phyloP scores from a whole-genome alignment of 2,113 vertebrate genomes.

The Colossoma macropomum region DNA sequence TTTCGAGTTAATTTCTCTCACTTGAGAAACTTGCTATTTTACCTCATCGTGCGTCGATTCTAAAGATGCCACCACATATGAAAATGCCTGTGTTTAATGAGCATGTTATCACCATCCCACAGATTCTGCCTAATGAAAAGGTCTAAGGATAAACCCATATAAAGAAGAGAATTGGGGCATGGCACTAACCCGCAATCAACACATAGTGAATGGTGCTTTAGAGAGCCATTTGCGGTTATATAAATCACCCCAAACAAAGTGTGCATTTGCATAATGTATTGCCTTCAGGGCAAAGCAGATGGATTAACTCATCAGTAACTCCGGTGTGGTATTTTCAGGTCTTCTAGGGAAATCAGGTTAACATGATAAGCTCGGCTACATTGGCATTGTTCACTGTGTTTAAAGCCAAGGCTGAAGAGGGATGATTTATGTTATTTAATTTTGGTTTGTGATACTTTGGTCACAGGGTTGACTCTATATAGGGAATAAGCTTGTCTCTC shows the following conservation, averaged over 20 bases:
- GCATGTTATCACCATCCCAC: conserved; percentile 4
- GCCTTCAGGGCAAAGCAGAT: conserved; percentile 22
- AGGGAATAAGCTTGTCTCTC: background rate
- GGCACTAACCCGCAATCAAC: conserved; percentile 16
- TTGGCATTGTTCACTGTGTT: conserved; percentile 2
- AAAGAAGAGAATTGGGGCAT: conserved; percentile 12
- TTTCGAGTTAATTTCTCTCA: background rate
- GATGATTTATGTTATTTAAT: conserved; percentile 33
- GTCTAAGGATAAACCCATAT: conserved; percentile 17
- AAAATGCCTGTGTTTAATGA: background rate
- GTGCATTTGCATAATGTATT: conserved; percentile 53
- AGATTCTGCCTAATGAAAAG: conserved; percentile 17
- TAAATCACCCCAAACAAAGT: conserved; percentile 36
- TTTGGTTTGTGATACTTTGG: conserved; percentile 32
- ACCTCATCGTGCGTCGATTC: background rate
- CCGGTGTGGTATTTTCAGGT: conserved; percentile 30
- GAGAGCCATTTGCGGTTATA: conserved; percentile 33
- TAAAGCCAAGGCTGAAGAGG: conserved; percentile 9
- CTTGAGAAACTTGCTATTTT: conserved; percentile 1
- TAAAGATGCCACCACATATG: background rate
- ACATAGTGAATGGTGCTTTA: conserved; percentile 29
- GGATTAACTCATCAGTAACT: conserved; percentile 42
- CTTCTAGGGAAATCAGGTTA: conserved; percentile 40
- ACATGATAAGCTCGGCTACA: conserved; percentile 30
- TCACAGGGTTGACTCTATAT: background rate